Evolutionary conservation across 2,888 invertebrate genomes (phyloP), one percentile per base, ranked within the genome.

Genomic region (Ptychoptera contaminata): DNA sequence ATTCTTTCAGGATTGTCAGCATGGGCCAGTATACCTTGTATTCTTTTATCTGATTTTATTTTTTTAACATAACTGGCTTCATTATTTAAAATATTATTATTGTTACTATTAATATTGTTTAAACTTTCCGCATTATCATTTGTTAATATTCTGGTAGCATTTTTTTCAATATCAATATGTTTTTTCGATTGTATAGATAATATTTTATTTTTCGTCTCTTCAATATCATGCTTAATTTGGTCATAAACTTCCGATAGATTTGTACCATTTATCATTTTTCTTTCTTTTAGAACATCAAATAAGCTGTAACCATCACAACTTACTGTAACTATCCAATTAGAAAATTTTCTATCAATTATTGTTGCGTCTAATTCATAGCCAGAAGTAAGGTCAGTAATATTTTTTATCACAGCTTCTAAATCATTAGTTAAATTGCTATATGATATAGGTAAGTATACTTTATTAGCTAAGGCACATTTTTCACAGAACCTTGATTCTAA

Each of bases 1-100:
- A 86, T 82, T 51, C 81, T 76, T 34, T 75, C 77, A 0, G 85
- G 84, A 38, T 76, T 75, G 56, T 84, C 82, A n/a, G 76, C 72
- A 52, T 85, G 84, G 49, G 79, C 72, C 30, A 84, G n/a, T 11
- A 32, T 32, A 32, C 11, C 32, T 9, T 4, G 2, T 11, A 32
- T 32, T 32, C 32, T n/a, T 32, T 32, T 32, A 11, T 11, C 9
- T 32, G n/a, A 11, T 32, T 11, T 30, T 30, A n/a, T n/a, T n/a
- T n/a, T 23, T 23, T 23, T 23, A 23, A 32, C 31, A 16, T 41
- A 8, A 12, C 12, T n/a, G n/a, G 4, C 8, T 12, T 36, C 12
- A 8, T 9, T 8, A 4, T 23, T 23, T 23, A 23, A 23, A 7
- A 23, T 23, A 23, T 23, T 23, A 23, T 23, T 7, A 23, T 23